A percentile compares a stretch with the other conserved stretches of the same genome.
These are phyloP conservation scores for Stenurella melanura DNA, from an alignment of 2,888 invertebrate species.

Conservation along the genomic window DNA sequence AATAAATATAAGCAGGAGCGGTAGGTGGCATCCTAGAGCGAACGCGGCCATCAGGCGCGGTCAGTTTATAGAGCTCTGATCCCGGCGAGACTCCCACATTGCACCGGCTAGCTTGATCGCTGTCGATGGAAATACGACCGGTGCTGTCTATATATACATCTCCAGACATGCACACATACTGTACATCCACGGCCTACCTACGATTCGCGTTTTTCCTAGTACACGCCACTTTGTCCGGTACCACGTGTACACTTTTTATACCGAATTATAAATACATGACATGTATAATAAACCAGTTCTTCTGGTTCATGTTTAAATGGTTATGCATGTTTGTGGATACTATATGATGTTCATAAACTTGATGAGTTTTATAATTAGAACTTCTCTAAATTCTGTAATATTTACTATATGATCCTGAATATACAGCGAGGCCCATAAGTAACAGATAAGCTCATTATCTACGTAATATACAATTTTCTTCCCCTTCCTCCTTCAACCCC, in stretches of 20 bases:
- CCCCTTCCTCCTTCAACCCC: no score
- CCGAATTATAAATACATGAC: conserved; percentile 11
- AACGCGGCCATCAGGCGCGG: conserved; percentile 43
- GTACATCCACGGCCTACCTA: conserved; percentile 33
- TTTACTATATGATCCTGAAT: no score
- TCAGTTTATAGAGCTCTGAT: conserved; percentile 45
- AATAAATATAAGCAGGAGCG: conserved; percentile 39
- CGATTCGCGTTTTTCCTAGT: conserved; percentile 18
- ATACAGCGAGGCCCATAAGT: no score
- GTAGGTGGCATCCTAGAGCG: conserved; percentile 46
- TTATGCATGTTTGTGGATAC: not conserved
- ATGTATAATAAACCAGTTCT: not conserved
- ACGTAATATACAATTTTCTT: no score
- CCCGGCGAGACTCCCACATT: conserved; percentile 43
- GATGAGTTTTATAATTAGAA: not conserved
- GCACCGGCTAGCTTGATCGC: conserved; percentile 47
- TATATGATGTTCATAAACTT: not conserved
- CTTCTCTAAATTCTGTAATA: not conserved
- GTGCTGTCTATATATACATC: conserved; percentile 42
- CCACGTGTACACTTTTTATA: conserved; percentile 7
- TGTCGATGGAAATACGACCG: conserved; percentile 46
- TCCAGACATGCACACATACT: conserved; percentile 41
- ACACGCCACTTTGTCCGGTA: conserved; percentile 19
- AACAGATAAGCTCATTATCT: no score
- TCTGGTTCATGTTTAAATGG: not conserved